These are phyloP conservation scores for Gavialis gangeticus DNA, from an alignment of 2,113 vertebrate genomes.

Conservation along the genomic window DNA sequence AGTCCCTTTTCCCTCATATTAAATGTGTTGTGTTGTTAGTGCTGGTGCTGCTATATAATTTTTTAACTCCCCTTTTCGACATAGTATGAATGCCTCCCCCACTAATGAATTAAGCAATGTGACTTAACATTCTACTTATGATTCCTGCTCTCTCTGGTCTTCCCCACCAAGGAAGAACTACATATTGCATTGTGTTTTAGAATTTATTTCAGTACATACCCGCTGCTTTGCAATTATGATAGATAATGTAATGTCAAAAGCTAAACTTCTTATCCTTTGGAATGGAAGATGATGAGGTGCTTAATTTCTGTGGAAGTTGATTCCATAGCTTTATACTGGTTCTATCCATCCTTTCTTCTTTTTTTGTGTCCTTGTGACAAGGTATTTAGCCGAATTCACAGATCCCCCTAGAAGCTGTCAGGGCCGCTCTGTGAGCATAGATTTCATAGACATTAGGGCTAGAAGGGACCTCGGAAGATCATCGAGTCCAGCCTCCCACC, in stretches of 20 bases:
- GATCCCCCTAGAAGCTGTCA: no score
- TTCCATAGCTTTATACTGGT: background rate
- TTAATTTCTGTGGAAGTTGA: background rate
- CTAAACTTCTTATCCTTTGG: background rate
- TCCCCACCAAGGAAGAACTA: background rate
- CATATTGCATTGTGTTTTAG: background rate
- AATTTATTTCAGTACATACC: background rate
- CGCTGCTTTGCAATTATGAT: background rate
- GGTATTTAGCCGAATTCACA: no score
- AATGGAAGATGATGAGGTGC: background rate
- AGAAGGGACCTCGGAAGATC: no score
- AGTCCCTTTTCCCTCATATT: background rate
- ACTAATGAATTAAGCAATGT: background rate
- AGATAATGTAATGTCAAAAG: background rate
- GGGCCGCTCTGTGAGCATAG: no score
- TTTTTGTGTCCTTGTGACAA: no score
- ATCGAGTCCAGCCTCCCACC: no score
- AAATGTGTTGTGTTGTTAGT: background rate
- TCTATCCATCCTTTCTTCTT: background rate
- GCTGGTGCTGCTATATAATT: background rate
- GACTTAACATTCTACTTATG: background rate
- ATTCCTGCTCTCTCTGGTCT: background rate
- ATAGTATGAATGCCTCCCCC: background rate
- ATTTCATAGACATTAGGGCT: no score
- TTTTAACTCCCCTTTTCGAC: background rate